phyloP scores from a whole-genome alignment of 1,140 invertebrate species.

The Littorina saxatilis region DNA sequence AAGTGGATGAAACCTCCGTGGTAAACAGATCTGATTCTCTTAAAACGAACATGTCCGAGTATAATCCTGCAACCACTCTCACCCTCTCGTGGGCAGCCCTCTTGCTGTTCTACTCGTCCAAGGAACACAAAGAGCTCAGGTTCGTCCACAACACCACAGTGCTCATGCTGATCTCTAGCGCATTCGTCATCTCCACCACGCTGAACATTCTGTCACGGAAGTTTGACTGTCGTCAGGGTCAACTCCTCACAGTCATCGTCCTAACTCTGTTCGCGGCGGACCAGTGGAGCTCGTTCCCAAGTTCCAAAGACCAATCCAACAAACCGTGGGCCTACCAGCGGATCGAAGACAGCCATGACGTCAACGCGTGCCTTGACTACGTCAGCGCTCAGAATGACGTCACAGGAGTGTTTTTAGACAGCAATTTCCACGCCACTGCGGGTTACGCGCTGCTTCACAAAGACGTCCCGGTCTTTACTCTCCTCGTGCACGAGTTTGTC shows the following conservation, averaged over 20 bases:
- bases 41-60: no score
- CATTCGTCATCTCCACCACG: not conserved
- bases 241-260: not conserved
- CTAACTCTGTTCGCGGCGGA: not conserved
- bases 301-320: constrained; percentile 36
- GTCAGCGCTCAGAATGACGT: constrained; percentile 61
- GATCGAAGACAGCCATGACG: constrained; percentile 51
- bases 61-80: constrained; percentile 38
- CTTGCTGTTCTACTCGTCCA: constrained; percentile 55
- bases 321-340: constrained; percentile 56
- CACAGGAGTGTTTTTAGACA: constrained; percentile 67
- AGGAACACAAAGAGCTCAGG: constrained; percentile 63
- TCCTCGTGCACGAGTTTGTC: constrained; percentile 65
- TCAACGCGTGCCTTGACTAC: constrained; percentile 65
- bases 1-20: no score
- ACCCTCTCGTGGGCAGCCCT: constrained; percentile 62
- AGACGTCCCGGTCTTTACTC: constrained; percentile 63
- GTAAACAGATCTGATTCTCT: no score
- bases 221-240: no score
- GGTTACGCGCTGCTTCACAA: constrained; percentile 61
- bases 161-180: constrained; percentile 46
- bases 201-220: not conserved
- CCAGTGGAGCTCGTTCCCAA: constrained; percentile 33
- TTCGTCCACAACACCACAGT: constrained; percentile 65
- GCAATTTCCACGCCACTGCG: constrained; percentile 61